Base-by-base conservation (phyloP, 30 jellyfish, hydroid and myxozoan species). In the Hydra vulgaris region DNA sequence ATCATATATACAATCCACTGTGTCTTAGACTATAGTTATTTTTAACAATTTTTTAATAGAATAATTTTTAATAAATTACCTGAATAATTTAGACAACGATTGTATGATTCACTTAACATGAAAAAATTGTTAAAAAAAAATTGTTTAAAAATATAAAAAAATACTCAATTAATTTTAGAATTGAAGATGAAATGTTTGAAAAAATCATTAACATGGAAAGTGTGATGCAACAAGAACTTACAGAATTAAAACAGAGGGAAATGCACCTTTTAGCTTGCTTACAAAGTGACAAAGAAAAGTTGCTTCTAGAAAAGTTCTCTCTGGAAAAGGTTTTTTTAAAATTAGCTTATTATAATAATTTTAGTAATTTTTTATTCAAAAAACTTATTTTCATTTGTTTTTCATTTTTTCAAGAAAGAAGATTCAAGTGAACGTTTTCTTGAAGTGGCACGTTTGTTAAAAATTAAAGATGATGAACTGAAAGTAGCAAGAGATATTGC, bases 101-200 rank as follows among this genome's bases (percentile, higher is more conserved):
- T n/a, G n/a, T n/a, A n/a, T n/a, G n/a, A n/a, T n/a, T n/a, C n/a
- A n/a, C n/a, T n/a, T n/a, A n/a, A n/a, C n/a, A n/a, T n/a, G n/a
- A n/a, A n/a, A n/a, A n/a, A n/a, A n/a, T n/a, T n/a, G n/a, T n/a
- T n/a, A n/a, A n/a, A n/a, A n/a, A n/a, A n/a, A n/a, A 70, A 7
- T 70, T 70, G 0, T 25, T 0, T 21, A 20, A 15, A 22, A 20
- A 7, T 25, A 70, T 8, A 20, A 70, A 70, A 61, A 18, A n/a
- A n/a, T n/a, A n/a, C n/a, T 70, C 18, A 70, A 70, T 7, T 25
- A 15, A 1, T 24, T 66, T 23, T 26, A 92, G 98, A 67, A 72
- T 92, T 66, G 71, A 56, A 27, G 93, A 92, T 25, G 98, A 92
- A 54, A 92, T 92, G 98, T 95, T 87, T 22, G 56, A 76, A 24